phyloP scores from a whole-genome alignment of 1,140 invertebrate species.

The Drosophila pruinosa region DNA sequence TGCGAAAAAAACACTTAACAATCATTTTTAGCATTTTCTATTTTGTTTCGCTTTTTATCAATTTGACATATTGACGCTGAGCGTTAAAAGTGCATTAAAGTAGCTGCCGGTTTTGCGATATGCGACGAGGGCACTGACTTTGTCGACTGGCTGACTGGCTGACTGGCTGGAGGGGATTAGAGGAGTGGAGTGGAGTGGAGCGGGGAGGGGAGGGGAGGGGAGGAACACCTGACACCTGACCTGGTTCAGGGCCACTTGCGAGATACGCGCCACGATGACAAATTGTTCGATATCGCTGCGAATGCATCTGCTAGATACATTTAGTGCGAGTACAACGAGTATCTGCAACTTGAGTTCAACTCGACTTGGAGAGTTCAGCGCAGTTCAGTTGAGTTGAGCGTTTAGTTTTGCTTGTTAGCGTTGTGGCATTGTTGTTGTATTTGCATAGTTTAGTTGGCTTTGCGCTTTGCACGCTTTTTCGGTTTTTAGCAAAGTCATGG shows the following conservation, averaged over 20 bases:
- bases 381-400: constrained; percentile 1
- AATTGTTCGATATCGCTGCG: neutral
- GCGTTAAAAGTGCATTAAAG: constrained; percentile 78
- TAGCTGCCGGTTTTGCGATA: constrained; percentile 62
- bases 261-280: constrained; percentile 10
- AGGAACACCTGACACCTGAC: constrained; percentile 65
- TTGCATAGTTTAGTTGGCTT: constrained; percentile 60
- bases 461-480: constrained; percentile 70
- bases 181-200: neutral
- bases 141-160: neutral
- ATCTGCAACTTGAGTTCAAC: constrained; percentile 13
- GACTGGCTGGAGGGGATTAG: neutral
- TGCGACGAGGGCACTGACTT: constrained; percentile 13
- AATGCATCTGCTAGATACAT: constrained; percentile 7
- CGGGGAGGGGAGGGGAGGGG: neutral
- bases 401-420: constrained; percentile 55
- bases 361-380: too few relatives aligned
- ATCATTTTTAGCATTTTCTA: constrained; percentile 54
- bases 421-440: constrained; percentile 56
- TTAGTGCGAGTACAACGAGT: neutral
- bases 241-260: constrained; percentile 64
- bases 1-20: constrained; percentile 63
- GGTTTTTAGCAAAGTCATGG: constrained; percentile 76
- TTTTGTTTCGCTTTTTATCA: constrained; percentile 54
- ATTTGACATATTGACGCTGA: constrained; percentile 78